A percentile compares a stretch with the other conserved stretches of the same genome.
phyloP scores from a whole-genome alignment of 2,888 invertebrate genomes.

The Acleris literana region DNA sequence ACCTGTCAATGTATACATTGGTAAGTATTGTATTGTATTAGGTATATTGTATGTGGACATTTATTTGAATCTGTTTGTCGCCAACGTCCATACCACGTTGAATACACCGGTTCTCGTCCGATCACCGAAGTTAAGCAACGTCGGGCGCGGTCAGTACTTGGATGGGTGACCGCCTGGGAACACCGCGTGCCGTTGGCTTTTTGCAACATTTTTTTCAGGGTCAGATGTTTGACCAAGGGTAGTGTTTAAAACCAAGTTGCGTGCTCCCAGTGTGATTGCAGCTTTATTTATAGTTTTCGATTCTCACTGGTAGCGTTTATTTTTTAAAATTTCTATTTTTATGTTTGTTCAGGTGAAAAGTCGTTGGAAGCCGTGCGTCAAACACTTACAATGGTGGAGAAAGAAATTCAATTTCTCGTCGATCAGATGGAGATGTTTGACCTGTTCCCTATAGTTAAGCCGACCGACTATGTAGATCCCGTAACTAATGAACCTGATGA shows the following conservation, averaged over 20 bases:
- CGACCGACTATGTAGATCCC: constrained; percentile 62
- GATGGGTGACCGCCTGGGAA: constrained; percentile 48
- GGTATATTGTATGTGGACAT: no score
- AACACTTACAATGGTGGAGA: constrained; percentile 87
- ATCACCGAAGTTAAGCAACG: constrained; percentile 49
- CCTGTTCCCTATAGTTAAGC: constrained; percentile 78
- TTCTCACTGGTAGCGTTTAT: constrained; percentile 26
- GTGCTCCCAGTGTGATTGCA: no score
- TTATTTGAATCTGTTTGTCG: background rate
- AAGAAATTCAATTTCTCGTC: constrained; percentile 84
- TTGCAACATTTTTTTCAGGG: constrained; percentile 14
- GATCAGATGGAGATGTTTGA: constrained; percentile 82
- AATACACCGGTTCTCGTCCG: constrained; percentile 47
- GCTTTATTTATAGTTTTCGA: no score
- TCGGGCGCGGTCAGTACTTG: constrained; percentile 46
- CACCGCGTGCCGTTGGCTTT: constrained; percentile 44
- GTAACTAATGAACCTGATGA: constrained; percentile 61
- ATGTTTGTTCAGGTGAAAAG: constrained; percentile 67
- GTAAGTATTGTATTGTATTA: no score
- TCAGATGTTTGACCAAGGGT: no score
- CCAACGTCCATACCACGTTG: constrained; percentile 44
- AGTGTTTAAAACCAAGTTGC: no score
- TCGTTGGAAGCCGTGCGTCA: constrained; percentile 86
- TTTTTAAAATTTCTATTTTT: constrained; percentile 18
- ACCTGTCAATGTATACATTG: no score